These are phyloP conservation scores for Champsocephalus gunnari DNA, from an alignment of 2,797 vertebrate species.

Conservation along the genomic window DNA sequence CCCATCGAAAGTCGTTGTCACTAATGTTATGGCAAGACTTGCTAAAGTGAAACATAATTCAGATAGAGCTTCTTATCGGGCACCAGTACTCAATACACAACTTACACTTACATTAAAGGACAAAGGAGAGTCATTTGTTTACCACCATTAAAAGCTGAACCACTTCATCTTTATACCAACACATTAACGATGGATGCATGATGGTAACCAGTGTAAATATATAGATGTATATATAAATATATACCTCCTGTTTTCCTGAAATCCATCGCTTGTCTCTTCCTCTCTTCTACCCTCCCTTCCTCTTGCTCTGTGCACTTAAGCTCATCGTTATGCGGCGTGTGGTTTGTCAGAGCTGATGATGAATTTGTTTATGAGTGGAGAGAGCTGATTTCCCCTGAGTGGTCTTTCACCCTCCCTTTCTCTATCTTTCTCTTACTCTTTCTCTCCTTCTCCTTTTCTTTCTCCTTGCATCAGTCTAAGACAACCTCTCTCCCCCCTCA, in stretches of 20 bases:
- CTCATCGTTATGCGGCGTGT: slow-evolving; percentile 84
- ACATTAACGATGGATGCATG: slow-evolving; percentile 38
- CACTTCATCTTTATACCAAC: background rate
- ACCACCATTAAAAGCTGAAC: background rate
- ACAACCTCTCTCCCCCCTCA: slow-evolving; percentile 26
- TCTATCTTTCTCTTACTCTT: slow-evolving; percentile 28
- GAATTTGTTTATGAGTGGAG: slow-evolving; percentile 88
- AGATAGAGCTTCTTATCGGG: slow-evolving; percentile 5
- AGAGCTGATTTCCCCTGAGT: slow-evolving; percentile 89
- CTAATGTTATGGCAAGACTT: slow-evolving; percentile 1
- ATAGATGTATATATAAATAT: background rate
- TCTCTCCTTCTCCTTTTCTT: slow-evolving; percentile 61
- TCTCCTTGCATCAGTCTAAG: slow-evolving; percentile 65
- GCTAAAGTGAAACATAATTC: background rate
- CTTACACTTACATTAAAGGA: background rate
- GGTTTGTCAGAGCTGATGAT: slow-evolving; percentile 87
- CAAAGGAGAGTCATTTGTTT: background rate
- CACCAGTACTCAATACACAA: background rate
- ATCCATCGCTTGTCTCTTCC: slow-evolving; percentile 45
- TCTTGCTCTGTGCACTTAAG: slow-evolving; percentile 75
- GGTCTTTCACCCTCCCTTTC: slow-evolving; percentile 68
- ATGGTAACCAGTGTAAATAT: slow-evolving; percentile 20
- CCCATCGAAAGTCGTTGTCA: slow-evolving; percentile 7
- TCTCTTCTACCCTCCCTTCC: slow-evolving; percentile 42
- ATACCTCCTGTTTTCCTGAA: slow-evolving; percentile 36